Conservation (phyloP, 2,888 invertebrate genomes). For the Campoplex nolae region DNA sequence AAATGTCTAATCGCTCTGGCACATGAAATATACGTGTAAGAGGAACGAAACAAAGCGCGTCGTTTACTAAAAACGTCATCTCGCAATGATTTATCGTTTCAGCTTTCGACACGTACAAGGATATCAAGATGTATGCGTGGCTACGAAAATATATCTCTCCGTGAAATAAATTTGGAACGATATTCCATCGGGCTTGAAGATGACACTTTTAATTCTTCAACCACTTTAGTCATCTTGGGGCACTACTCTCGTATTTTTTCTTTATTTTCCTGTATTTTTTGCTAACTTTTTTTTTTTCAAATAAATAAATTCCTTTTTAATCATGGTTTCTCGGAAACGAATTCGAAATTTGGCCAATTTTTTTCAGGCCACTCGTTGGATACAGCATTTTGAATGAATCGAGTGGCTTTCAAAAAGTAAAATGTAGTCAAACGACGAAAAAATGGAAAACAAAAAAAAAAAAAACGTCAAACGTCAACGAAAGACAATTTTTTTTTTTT, state of each 20-base stretch:
- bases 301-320: no score
- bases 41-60: constrained; percentile 20
- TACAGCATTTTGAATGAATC: background rate
- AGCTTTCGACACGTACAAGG: background rate
- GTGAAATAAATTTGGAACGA: constrained; percentile 24
- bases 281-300: no score
- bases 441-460: background rate
- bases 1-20: constrained; percentile 17
- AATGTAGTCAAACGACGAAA: background rate
- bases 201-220: background rate
- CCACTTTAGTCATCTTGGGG: background rate
- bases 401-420: background rate
- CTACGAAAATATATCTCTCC: background rate
- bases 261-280: no score
- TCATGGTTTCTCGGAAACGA: no score
- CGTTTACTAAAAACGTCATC: constrained; percentile 17
- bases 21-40: background rate
- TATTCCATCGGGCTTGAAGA: constrained; percentile 20
- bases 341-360: no score
- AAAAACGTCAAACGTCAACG: background rate
- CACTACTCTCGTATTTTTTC: no score
- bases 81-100: constrained; percentile 27
- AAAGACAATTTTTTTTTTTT: constrained; percentile 13
- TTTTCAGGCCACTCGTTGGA: no score
- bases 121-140: background rate